Evolutionary conservation across 92 coral and sea anemone species (phyloP).

Genomic region (Phenganax stokvisi): DNA sequence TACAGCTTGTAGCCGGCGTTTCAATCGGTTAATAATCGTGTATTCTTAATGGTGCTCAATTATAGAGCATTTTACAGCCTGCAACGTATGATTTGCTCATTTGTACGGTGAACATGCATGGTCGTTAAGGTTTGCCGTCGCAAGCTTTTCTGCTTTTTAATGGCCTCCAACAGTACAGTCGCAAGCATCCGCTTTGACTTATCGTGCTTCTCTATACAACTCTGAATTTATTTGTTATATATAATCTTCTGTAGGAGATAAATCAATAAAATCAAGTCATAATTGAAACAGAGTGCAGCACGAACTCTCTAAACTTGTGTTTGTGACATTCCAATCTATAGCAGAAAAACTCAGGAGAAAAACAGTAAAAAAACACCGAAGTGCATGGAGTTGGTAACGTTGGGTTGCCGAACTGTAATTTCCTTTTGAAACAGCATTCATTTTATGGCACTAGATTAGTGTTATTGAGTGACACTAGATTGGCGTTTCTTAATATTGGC

Average conservation of each 20-base stretch:
- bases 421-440: no score
- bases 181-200: background rate
- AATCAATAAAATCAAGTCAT: no score
- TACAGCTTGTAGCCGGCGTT: slow-evolving; percentile 8
- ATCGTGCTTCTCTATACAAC: background rate
- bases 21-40: slow-evolving; percentile 21
- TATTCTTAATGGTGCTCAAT: slow-evolving; percentile 33
- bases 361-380: no score
- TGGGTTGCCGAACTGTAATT: no score
- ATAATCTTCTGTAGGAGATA: background rate
- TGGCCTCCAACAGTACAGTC: background rate
- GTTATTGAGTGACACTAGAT: no score
- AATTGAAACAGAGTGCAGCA: no score
- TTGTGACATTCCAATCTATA: no score
- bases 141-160: slow-evolving; percentile 8
- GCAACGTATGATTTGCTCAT: slow-evolving; percentile 11
- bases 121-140: background rate
- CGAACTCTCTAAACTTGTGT: no score
- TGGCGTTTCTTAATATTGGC: no score
- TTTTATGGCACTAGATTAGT: no score
- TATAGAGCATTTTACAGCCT: slow-evolving; percentile 25
- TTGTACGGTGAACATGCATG: slow-evolving; percentile 22
- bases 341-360: no score
- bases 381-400: no score
- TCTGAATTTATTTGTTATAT: background rate